Evolutionary conservation across 2,797 vertebrate genomes (phyloP).

Genomic region (Sparidentex hasta): DNA sequence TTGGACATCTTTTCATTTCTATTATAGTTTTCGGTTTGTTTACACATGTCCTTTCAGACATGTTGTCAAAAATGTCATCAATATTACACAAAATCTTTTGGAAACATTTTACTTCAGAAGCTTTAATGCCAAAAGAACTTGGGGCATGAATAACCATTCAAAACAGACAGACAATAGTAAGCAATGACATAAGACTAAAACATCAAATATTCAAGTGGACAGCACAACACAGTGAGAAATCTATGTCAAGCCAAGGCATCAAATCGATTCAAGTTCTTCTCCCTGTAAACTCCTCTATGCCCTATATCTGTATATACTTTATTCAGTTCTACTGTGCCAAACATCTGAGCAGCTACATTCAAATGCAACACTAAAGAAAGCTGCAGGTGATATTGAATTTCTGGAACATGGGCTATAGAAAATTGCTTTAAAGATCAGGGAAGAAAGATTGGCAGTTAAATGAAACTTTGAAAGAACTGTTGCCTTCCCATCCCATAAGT

Average conservation of each 20-base stretch:
- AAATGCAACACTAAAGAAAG: neutral
- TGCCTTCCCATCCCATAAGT: neutral
- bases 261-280: constrained; percentile 8
- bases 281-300: neutral
- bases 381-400: neutral
- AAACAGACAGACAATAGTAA: constrained; percentile 4
- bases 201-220: constrained; percentile 13
- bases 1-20: neutral
- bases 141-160: constrained; percentile 5
- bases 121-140: constrained; percentile 25
- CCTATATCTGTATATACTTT: neutral
- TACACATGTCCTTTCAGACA: neutral
- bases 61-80: constrained; percentile 2
- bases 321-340: neutral
- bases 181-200: constrained; percentile 7
- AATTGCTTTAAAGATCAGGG: neutral
- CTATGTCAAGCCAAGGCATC: constrained; percentile 8
- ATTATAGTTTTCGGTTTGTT: neutral
- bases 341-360: neutral
- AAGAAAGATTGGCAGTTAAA: constrained; percentile 2
- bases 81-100: constrained; percentile 11
- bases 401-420: neutral
- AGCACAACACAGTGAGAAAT: constrained; percentile 10
- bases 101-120: constrained; percentile 18
- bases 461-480: neutral